These are phyloP conservation scores for Oscheius sp. DNA, from an alignment of 2,888 invertebrate genomes.

Conservation along the genomic window DNA sequence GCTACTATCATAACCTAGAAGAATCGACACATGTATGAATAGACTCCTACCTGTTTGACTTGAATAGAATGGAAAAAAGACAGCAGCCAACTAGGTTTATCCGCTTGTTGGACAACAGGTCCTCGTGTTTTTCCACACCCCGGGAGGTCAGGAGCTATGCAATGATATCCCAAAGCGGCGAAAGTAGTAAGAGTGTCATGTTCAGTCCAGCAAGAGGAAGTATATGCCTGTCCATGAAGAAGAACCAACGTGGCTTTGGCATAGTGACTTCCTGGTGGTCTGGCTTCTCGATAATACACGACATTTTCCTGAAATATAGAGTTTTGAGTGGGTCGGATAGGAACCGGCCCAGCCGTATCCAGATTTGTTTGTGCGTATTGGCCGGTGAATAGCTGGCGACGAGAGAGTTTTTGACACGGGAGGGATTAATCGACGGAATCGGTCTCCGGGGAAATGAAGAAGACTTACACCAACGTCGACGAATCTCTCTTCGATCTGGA, in stretches of 20 bases:
- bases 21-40: background rate
- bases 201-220: slow-evolving; percentile 52
- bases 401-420: slow-evolving; percentile 3
- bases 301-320: slow-evolving; percentile 38
- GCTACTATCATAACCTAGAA: slow-evolving; percentile 45
- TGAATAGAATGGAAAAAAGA: slow-evolving; percentile 44
- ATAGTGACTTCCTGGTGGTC: slow-evolving; percentile 52
- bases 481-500: slow-evolving; percentile 44
- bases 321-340: background rate
- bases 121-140: slow-evolving; percentile 50
- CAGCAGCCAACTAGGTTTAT: slow-evolving; percentile 42
- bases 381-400: slow-evolving; percentile 10
- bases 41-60: slow-evolving; percentile 39
- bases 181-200: slow-evolving; percentile 41
- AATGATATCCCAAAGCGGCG: slow-evolving; percentile 53
- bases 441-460: background rate
- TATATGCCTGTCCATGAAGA: slow-evolving; percentile 55
- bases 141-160: slow-evolving; percentile 42
- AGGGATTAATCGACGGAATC: background rate
- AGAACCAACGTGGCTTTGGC: slow-evolving; percentile 50
- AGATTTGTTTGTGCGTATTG: slow-evolving; percentile 15
- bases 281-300: slow-evolving; percentile 50
- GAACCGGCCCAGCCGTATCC: background rate
- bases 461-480: slow-evolving; percentile 43
- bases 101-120: slow-evolving; percentile 33